Conservation (phyloP, 2,113 vertebrate species). For the Sinocyclocheilus maitianheensis region DNA sequence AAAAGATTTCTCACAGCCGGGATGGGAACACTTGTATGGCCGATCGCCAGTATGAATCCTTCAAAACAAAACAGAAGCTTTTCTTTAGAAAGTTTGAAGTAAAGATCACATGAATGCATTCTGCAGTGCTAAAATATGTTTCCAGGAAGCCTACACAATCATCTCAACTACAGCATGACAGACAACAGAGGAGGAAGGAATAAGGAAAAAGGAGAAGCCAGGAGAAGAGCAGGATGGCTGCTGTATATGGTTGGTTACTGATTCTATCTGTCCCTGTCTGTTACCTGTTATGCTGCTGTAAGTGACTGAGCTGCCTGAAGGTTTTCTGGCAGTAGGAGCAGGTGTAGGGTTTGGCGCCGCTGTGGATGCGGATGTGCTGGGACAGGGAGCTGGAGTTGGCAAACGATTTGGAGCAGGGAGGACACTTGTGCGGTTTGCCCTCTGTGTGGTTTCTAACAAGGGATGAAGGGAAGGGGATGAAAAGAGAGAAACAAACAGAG, state of each 20-base stretch:
- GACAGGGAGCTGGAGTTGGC: slow-evolving; percentile 99
- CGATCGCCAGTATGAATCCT: slow-evolving; percentile 97
- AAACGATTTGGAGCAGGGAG: slow-evolving; percentile 99
- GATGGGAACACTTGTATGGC: slow-evolving; percentile 96
- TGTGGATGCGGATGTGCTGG: slow-evolving; percentile 98
- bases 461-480: slow-evolving; percentile 53
- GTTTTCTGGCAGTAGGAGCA: slow-evolving; percentile 98
- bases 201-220: neutral
- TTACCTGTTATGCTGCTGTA: slow-evolving; percentile 96
- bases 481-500: slow-evolving; percentile 65
- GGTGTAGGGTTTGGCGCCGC: slow-evolving; percentile 96
- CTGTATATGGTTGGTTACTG: neutral
- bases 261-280: slow-evolving; percentile 39
- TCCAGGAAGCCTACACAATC: neutral
- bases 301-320: slow-evolving; percentile 96
- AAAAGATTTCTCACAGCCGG: slow-evolving; percentile 96
- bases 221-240: neutral
- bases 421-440: slow-evolving; percentile 99
- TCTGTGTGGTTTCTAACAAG: slow-evolving; percentile 89
- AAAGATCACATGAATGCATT: neutral
- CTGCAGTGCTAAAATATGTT: neutral
- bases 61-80: neutral
- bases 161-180: neutral
- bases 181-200: neutral
- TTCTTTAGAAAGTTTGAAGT: neutral